Conservation (phyloP, 1,140 invertebrate species). For the Pseudomyrmex concolor region DNA sequence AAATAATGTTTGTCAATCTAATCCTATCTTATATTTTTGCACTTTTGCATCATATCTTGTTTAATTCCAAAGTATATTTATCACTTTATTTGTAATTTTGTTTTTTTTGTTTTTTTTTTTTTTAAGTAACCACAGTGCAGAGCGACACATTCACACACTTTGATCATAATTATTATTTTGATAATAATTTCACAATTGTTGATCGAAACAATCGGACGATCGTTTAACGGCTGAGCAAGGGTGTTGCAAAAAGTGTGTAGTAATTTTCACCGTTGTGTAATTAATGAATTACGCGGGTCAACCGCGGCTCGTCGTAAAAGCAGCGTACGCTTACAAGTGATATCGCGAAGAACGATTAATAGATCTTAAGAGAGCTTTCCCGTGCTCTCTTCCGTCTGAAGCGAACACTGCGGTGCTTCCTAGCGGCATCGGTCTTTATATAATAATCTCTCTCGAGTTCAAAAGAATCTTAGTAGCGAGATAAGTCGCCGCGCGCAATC, state of each 20-base stretch:
- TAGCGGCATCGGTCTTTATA: constrained; percentile 51
- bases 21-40: background rate
- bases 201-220: background rate
- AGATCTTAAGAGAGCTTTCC: constrained; percentile 34
- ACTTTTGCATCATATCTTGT: background rate
- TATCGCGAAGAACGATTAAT: constrained; percentile 8
- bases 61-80: background rate
- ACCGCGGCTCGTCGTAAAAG: background rate
- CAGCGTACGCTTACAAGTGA: background rate
- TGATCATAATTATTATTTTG: background rate
- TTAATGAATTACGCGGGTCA: constrained; percentile 11
- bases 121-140: too few species aligned
- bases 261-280: background rate
- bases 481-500: constrained; percentile 21
- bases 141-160: background rate
- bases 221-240: background rate
- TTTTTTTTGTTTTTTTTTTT: too few species aligned
- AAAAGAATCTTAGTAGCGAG: constrained; percentile 17
- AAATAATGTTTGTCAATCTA: background rate
- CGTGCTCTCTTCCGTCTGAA: background rate
- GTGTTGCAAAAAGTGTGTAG: background rate
- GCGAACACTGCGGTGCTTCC: constrained; percentile 15
- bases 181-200: background rate
- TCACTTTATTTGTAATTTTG: constrained; percentile 5
- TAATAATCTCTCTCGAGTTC: constrained; percentile 57